Conservation (phyloP, 35 echinoderm and acorn worm genomes). For the Hemicentrotus pulcherrimus region DNA sequence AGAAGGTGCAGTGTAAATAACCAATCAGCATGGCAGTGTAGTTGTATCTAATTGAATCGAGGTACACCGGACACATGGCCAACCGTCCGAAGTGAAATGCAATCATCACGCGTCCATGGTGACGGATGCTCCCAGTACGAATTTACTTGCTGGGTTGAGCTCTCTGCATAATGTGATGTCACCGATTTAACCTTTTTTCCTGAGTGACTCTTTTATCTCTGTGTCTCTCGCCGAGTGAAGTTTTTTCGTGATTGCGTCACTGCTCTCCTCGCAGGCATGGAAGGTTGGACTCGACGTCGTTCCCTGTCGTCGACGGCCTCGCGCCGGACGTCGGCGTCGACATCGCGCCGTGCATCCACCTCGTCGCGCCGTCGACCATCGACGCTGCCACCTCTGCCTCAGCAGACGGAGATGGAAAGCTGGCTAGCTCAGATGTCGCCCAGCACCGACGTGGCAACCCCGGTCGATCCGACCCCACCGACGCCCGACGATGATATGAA, state of each 20-base stretch:
- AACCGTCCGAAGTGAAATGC: conserved; percentile 29
- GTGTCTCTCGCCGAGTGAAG: neutral
- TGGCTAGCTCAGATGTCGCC: conserved; percentile 20
- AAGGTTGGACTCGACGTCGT: conserved; percentile 38
- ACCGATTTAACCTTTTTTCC: neutral
- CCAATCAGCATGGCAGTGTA: conserved; percentile 18
- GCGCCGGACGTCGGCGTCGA: neutral
- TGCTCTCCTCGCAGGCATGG: conserved; percentile 32
- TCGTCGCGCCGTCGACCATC: conserved; percentile 26
- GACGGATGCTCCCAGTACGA: neutral
- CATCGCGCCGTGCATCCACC: neutral
- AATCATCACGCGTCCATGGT: conserved; percentile 28
- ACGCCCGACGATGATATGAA: conserved; percentile 9
- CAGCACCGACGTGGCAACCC: conserved; percentile 8
- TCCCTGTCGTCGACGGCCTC: neutral
- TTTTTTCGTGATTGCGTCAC: neutral
- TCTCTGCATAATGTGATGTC: conserved; percentile 50
- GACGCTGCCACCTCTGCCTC: conserved; percentile 39
- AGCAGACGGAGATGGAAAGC: conserved; percentile 38
- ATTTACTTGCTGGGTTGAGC: neutral
- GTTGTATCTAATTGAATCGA: conserved; percentile 43
- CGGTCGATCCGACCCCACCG: neutral
- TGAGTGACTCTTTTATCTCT: neutral
- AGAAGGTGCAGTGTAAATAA: conserved; percentile 32
- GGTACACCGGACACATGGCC: neutral